Evolutionary conservation across 2,113 vertebrate species (phyloP), one percentile per base, ranked within the genome.

Genomic region (Eudyptes chrysolophus): DNA sequence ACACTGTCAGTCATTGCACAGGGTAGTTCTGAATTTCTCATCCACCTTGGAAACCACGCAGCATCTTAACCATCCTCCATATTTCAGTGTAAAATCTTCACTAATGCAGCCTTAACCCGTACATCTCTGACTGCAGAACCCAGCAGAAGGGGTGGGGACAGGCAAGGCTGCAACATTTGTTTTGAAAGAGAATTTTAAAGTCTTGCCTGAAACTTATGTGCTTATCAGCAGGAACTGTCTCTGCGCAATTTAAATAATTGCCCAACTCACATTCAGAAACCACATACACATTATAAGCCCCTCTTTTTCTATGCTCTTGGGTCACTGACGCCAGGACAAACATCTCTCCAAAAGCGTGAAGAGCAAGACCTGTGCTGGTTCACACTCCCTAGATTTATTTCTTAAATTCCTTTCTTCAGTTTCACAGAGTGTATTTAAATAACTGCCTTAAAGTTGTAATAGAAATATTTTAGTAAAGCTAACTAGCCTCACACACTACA

Each of bases 71-170:
- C 44, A 61, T 13, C 46, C 44, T 51, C 32, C 0, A 0, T 4
- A 34, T 38, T 74, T 26, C 89, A 62, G 36, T 16, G 48, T 44
- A 52, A 84, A 70, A 9, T 27, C 60, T 25, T 34, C 38, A 4
- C 46, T 54, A 42, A 24, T 0, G 0, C 0, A 54, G 49, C 48
- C 65, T 27, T 25, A 48, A 21, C 16, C 11, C 22, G 8, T 1
- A 7, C 30, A 16, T 3, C 19, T 51, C 72, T 7, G 30, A 8
- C 24, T 20, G 49, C 36, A 49, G 44, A 44, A 68, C 5, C 38
- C 92, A 48, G 40, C 57, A 78, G 60, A 64, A 70, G 11, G 13
- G 7, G 24, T 21, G 29, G 42, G 18, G 40, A 65, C 42, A 60
- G 21, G 16, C 10, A 3, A 58, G 65, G 70, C 7, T 16, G 7